phyloP scores from a whole-genome alignment of 2,888 invertebrate genomes.

The Molanna angustata region DNA sequence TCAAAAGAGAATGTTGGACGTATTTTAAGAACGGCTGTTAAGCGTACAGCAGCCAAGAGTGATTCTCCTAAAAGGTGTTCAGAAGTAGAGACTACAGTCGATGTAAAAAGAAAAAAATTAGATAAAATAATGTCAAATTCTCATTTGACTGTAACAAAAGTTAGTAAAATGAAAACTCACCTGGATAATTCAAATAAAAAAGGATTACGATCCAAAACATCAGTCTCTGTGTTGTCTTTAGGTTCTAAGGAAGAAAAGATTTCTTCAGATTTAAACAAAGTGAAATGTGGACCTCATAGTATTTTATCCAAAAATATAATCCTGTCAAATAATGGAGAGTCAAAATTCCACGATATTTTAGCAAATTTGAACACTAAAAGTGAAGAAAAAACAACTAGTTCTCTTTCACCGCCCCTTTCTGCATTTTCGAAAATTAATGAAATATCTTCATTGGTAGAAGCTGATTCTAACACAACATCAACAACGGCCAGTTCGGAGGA shows the following conservation, averaged over 20 bases:
- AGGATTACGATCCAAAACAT: slow-evolving; percentile 13
- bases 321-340: slow-evolving; percentile 54
- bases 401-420: slow-evolving; percentile 36
- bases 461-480: slow-evolving; percentile 41
- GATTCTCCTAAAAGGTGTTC: slow-evolving; percentile 36
- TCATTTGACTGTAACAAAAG: slow-evolving; percentile 42
- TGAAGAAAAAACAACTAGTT: slow-evolving; percentile 40
- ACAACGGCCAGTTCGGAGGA: slow-evolving; percentile 46
- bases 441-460: slow-evolving; percentile 11
- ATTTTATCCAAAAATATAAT: slow-evolving; percentile 39
- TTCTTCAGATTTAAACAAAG: slow-evolving; percentile 13
- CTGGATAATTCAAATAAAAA: neutral
- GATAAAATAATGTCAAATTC: slow-evolving; percentile 49
- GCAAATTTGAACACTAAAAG: slow-evolving; percentile 50
- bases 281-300: slow-evolving; percentile 13
- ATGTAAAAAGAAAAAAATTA: slow-evolving; percentile 48
- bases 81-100: slow-evolving; percentile 44
- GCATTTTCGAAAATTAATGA: slow-evolving; percentile 14
- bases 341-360: slow-evolving; percentile 51
- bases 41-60: slow-evolving; percentile 24
- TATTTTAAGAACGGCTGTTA: slow-evolving; percentile 13
- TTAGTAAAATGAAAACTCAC: slow-evolving; percentile 13
- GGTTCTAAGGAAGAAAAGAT: slow-evolving; percentile 25
- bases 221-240: slow-evolving; percentile 19
- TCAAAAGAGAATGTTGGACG: slow-evolving; percentile 23